Evolutionary conservation across 2,113 vertebrate species (phyloP), one percentile per base, ranked within the genome.

Genomic region (Coregonus clupeaformis): DNA sequence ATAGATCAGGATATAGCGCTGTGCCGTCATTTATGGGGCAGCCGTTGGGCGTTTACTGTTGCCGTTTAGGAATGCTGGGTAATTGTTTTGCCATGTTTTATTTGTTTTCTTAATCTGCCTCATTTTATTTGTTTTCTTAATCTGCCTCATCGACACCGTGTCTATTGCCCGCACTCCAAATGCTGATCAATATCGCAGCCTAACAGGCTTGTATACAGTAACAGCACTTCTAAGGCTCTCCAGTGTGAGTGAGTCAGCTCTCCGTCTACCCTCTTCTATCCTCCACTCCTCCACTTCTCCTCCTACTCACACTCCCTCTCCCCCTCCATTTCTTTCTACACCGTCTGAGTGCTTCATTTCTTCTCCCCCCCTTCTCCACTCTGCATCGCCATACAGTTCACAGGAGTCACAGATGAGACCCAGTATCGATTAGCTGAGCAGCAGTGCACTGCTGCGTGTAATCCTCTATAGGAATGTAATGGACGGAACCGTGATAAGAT

Each of bases 1-100:
- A 12, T 42, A 42, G 36, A 42, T 42, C 36, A 42, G 36, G 36
- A 42, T 42, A 12, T 42, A 42, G 36, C 7, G 36, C 36, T 42
- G 36, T 11, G 36, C 36, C 16, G 25, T 72, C 55, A 79, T 78
- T 77, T 62, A 72, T 27, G 60, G 55, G 22, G 62, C 6, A 12
- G 45, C 14, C 52, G 4, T 3, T 60, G 24, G 36, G 57, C 5
- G 30, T 69, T 74, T 30, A 49, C 62, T 16, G 24, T 4, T 60
- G 49, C 71, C 55, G 30, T 71, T 72, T 77, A 27, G 36, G 63
- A 62, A 69, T 11, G 18, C 29, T 27, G 60, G 27, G 59, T 67
- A 79, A 79, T 76, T 78, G 76, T 72, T 78, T 68, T 68, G 45
- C 47, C 57, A 25, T 81, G 67, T 68, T 73, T 79, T 79, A 76